These are phyloP conservation scores for Mastacembelus armatus DNA, from an alignment of 2,797 vertebrate genomes.

Conservation along the genomic window DNA sequence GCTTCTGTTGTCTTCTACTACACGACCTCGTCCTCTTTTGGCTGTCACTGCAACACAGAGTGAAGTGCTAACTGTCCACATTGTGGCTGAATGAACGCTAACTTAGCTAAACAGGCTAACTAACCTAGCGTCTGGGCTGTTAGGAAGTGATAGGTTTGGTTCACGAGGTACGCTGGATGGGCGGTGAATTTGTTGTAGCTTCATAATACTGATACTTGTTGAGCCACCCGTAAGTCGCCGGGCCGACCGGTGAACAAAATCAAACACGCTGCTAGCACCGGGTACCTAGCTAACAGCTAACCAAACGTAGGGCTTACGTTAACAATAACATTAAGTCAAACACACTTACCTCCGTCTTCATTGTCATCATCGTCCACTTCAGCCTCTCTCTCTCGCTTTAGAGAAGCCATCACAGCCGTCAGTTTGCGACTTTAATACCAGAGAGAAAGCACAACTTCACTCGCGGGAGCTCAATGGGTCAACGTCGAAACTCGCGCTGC, in stretches of 20 bases:
- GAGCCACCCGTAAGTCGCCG: background rate
- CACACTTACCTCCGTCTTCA: conserved; percentile 74
- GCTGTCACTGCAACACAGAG: conserved; percentile 59
- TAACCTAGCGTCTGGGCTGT: background rate
- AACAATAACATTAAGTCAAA: conserved; percentile 18
- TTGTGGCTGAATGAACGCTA: background rate
- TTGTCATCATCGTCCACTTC: conserved; percentile 79
- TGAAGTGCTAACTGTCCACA: background rate
- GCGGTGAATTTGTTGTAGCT: background rate
- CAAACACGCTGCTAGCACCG: background rate
- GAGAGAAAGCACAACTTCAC: conserved; percentile 9
- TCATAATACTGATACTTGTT: background rate
- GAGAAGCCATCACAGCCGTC: conserved; percentile 65
- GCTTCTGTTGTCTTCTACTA: conserved; percentile 90
- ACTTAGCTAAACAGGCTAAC: conserved; percentile 48
- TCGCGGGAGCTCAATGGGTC: conserved; percentile 41
- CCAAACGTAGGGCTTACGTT: conserved; percentile 16
- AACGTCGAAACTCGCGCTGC: conserved; percentile 67
- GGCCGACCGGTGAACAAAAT: background rate
- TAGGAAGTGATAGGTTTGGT: background rate
- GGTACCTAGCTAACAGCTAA: conserved; percentile 53
- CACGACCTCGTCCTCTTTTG: conserved; percentile 84
- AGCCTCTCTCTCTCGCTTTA: conserved; percentile 80
- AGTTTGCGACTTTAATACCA: background rate
- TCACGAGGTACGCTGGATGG: background rate